Evolutionary conservation across 2,113 vertebrate genomes (phyloP), one percentile per base, ranked within the genome.

Genomic region (Rhinopithecus roxellana): DNA sequence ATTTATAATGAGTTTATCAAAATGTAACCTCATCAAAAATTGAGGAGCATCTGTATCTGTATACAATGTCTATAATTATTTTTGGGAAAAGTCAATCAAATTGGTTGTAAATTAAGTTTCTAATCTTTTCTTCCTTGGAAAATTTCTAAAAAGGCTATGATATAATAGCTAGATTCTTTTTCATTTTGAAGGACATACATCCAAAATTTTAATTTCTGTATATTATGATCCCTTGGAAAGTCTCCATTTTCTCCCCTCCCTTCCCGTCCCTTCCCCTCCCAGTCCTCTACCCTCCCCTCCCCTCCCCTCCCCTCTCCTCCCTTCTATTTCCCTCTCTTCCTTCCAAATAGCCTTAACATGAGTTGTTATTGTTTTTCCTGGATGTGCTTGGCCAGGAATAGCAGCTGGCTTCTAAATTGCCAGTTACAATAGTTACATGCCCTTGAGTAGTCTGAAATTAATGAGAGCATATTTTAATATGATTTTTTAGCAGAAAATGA

Each of bases 41-140:
- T 7, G 3, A 45, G 74, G 40, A 77, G 40, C n/a, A 45, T 45
- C 23, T 74, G 70, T 74, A 74, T 74, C 38, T 77, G 43, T 48
- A 32, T 88, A 61, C 52, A 75, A 69, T 35, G 16, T 55, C 70
- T 59, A 25, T 40, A 43, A 55, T 64, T 88, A 61, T 27, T 77
- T 13, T 77, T 94, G 38, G 40, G 22, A 91, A 83, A 94, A 94
- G 35, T 16, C 94, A 83, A 78, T n/a, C 25, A 67, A 64, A 78
- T 78, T 77, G 32, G 55, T 52, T 95, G 12, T 70, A 25, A 91
- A 55, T 82, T 78, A 91, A 88, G 72, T 30, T 79, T n/a, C 32
- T 45, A 6, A 59, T 59, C 12, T 90, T 86, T 74, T 12, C 6
- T 2, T 92, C 9, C 5, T 18, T 64, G 20, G 48, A 57, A 79